A percentile compares a stretch with the other conserved stretches of the same genome.
phyloP scores from a whole-genome alignment of 2,797 vertebrate genomes.

The Schizothorax lantsangensis region DNA sequence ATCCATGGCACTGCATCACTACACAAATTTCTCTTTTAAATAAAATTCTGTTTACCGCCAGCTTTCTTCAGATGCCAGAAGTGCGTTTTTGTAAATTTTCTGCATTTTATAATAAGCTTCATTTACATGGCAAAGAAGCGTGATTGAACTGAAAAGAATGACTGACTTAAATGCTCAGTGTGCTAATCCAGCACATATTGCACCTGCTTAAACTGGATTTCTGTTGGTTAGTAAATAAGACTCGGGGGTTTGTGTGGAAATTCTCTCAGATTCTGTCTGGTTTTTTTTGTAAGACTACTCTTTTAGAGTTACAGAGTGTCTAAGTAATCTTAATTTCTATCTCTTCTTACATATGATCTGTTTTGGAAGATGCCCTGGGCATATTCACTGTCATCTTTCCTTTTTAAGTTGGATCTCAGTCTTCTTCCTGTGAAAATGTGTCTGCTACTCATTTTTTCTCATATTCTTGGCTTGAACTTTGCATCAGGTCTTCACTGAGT shows the following conservation, averaged over 20 bases:
- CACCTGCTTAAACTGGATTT: background rate
- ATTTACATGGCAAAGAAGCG: slow-evolving; percentile 1
- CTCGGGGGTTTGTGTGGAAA: background rate
- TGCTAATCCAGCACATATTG: background rate
- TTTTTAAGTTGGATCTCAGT: background rate
- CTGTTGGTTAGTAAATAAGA: background rate
- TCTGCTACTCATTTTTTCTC: background rate
- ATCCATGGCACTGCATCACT: background rate
- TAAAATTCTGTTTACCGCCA: slow-evolving; percentile 2
- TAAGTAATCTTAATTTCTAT: background rate
- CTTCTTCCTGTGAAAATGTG: background rate
- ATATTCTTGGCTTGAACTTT: background rate
- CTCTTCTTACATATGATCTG: background rate
- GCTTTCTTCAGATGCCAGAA: background rate
- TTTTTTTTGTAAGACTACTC: background rate
- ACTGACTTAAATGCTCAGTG: background rate
- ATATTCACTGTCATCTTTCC: background rate
- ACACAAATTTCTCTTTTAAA: background rate
- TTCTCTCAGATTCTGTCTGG: background rate
- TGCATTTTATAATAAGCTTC: background rate
- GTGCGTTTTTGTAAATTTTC: background rate
- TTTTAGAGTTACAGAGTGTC: background rate
- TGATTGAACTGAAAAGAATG: background rate
- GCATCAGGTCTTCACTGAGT: background rate
- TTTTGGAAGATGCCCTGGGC: background rate